These are phyloP conservation scores for Pogonus chalceus DNA, from an alignment of 1,140 invertebrate genomes.

Conservation along the genomic window DNA sequence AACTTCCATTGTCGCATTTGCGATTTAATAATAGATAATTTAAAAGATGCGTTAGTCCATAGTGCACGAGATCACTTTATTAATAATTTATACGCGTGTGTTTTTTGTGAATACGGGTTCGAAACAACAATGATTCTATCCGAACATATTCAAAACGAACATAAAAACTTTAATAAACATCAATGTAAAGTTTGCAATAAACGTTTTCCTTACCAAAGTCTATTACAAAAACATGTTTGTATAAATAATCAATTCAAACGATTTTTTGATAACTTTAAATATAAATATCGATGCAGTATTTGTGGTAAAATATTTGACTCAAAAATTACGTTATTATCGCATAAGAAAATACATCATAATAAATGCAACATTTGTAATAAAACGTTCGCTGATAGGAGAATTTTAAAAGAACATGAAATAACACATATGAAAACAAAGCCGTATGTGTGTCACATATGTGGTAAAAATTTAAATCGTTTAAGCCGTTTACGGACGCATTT, in stretches of 20 bases:
- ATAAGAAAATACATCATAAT: constrained; percentile 39
- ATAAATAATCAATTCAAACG: constrained; percentile 15
- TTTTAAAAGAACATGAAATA: constrained; percentile 40
- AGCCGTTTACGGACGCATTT: constrained; percentile 40
- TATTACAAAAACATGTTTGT: constrained; percentile 24
- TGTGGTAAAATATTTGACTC: constrained; percentile 33
- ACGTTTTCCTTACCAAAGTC: constrained; percentile 36
- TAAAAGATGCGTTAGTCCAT: background rate
- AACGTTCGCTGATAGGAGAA: constrained; percentile 40
- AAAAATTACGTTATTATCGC: constrained; percentile 41
- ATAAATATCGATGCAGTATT: constrained; percentile 8
- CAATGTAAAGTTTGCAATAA: constrained; percentile 35
- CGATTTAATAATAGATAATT: background rate
- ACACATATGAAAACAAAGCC: constrained; percentile 43
- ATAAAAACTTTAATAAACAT: constrained; percentile 1
- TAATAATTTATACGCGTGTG: background rate
- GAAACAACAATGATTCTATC: background rate
- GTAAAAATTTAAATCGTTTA: constrained; percentile 38
- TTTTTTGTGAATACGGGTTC: background rate
- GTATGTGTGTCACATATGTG: constrained; percentile 43
- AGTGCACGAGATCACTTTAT: background rate
- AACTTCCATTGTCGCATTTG: background rate
- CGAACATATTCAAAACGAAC: background rate
- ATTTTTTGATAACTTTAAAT: too few relatives aligned
- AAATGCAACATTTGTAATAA: constrained; percentile 39